Conservation (phyloP, 2,113 vertebrate genomes). For the Clinocottus analis region DNA sequence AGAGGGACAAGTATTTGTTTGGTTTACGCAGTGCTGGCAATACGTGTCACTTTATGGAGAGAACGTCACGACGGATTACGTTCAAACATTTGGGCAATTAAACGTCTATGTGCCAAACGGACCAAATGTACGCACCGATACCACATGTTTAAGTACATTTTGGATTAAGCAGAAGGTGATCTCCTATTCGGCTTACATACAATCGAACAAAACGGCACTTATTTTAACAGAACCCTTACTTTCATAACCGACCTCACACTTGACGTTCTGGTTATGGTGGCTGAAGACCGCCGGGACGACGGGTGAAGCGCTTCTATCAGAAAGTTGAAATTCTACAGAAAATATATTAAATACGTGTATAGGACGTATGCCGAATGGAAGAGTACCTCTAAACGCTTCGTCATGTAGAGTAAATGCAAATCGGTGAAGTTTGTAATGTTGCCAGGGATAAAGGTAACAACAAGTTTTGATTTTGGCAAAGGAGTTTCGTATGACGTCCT, state of each 20-base stretch:
- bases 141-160: accelerated
- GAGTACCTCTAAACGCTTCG: accelerated
- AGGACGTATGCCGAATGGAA: constrained; percentile 12
- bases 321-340: constrained; percentile 15
- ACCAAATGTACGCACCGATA: accelerated
- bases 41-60: constrained; percentile 70
- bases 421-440: accelerated
- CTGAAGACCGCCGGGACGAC: background rate
- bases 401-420: accelerated
- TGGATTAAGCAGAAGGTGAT: accelerated
- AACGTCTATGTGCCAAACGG: accelerated
- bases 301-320: constrained; percentile 8
- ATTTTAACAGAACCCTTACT: background rate
- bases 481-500: constrained; percentile 2
- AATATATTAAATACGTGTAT: accelerated
- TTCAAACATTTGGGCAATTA: background rate
- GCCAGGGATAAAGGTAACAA: accelerated
- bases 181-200: constrained; percentile 27
- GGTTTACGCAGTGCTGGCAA: constrained; percentile 31
- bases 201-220: accelerated
- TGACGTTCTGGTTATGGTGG: background rate
- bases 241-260: background rate
- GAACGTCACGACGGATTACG: constrained; percentile 59
- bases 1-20: constrained; percentile 40
- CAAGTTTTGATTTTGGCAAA: background rate